Evolutionary conservation across 2,113 vertebrate species (phyloP).

Genomic region (Corynorhinus townsendii): DNA sequence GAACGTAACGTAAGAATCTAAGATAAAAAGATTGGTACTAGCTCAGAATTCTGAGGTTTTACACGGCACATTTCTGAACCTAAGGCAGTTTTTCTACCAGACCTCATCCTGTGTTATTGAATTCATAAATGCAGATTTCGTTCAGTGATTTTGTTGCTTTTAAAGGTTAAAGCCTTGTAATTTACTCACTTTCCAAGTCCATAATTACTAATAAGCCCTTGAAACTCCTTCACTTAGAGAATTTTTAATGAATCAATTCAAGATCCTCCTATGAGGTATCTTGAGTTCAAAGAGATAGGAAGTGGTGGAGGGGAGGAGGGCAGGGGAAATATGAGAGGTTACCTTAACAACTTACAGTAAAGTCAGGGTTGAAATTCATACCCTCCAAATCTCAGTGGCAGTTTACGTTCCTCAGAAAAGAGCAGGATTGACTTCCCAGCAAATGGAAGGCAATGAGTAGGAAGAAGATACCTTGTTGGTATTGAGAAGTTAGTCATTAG

Average conservation of each 20-base stretch:
- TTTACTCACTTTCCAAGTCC: background rate
- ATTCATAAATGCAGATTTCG: background rate
- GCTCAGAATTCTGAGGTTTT: background rate
- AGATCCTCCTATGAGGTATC: background rate
- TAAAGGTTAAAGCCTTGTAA: conserved; percentile 5
- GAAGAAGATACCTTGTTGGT: background rate
- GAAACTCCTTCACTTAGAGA: background rate
- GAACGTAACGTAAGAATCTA: background rate
- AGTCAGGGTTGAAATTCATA: background rate
- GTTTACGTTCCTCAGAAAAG: background rate
- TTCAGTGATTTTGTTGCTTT: background rate
- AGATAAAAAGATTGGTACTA: background rate
- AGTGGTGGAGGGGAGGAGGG: background rate
- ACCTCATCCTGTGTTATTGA: background rate
- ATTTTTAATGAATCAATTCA: background rate
- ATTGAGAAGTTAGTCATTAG: background rate
- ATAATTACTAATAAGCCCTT: background rate
- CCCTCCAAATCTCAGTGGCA: background rate
- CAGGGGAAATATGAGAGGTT: background rate
- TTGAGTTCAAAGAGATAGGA: conserved; percentile 19
- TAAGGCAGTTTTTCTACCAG: background rate
- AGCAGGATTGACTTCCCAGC: background rate
- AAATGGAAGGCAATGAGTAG: background rate
- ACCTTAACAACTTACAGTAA: background rate
- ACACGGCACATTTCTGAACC: background rate